These are phyloP conservation scores for Otocyon megalotis DNA, from an alignment of 2,113 vertebrate species.

Conservation along the genomic window DNA sequence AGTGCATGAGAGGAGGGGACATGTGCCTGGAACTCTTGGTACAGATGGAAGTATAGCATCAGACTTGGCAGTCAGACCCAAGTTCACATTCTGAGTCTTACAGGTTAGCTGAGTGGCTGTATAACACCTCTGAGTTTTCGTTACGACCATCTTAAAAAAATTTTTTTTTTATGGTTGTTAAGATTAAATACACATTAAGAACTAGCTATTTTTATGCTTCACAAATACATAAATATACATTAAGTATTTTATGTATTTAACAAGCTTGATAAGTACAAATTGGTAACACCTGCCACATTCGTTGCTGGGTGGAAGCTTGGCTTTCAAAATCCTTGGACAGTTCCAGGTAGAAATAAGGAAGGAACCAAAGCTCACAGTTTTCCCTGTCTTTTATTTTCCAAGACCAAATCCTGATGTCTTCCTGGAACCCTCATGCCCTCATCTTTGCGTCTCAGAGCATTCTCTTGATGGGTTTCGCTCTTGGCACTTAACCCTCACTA, in stretches of 20 bases:
- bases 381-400: background rate
- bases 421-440: background rate
- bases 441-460: background rate
- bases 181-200: background rate
- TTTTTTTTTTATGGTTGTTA: background rate
- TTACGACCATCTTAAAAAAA: constrained; percentile 18
- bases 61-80: background rate
- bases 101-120: constrained; percentile 13
- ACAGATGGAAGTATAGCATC: background rate
- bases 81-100: background rate
- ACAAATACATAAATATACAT: background rate
- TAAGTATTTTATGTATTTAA: constrained; percentile 25
- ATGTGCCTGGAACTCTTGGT: background rate
- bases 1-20: background rate
- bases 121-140: constrained; percentile 45
- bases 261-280: background rate
- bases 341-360: constrained; percentile 15
- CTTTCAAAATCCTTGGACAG: constrained; percentile 52
- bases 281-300: background rate
- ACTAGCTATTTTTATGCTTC: background rate
- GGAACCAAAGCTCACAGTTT: background rate
- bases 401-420: background rate
- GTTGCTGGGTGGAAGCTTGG: background rate
- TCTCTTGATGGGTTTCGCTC: background rate
- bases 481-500: background rate